phyloP scores from a whole-genome alignment of 2,888 invertebrate genomes.

The Polylopha cassiicola region DNA sequence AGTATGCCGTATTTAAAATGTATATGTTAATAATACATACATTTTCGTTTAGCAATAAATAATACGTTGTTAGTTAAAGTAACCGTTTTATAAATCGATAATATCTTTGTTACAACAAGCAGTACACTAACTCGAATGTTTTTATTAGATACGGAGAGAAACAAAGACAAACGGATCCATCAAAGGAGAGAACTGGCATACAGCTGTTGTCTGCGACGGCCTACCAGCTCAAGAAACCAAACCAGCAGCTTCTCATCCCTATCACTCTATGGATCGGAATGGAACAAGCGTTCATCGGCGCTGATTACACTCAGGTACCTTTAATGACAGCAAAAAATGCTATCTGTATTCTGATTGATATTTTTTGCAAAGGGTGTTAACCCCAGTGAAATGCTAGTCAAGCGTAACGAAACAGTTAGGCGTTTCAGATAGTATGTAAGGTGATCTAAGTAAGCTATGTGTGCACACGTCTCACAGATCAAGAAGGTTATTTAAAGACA shows the following conservation, averaged over 20 bases:
- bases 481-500: no score
- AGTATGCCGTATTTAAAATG: no score
- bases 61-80: no score
- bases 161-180: slow-evolving; percentile 85
- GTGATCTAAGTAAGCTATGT: no score
- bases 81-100: no score
- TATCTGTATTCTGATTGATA: no score
- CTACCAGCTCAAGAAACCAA: slow-evolving; percentile 92
- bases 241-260: slow-evolving; percentile 94
- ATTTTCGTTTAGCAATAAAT: no score
- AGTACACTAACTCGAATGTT: slow-evolving; percentile 18
- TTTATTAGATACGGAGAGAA: slow-evolving; percentile 88
- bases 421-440: background rate
- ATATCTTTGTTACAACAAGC: no score
- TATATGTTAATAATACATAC: no score
- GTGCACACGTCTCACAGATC: no score
- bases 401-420: slow-evolving; percentile 22
- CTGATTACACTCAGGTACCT: slow-evolving; percentile 89
- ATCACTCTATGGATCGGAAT: slow-evolving; percentile 98
- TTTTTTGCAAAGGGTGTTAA: slow-evolving; percentile 29
- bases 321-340: no score
- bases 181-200: slow-evolving; percentile 84
- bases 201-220: slow-evolving; percentile 92
- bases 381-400: slow-evolving; percentile 26
- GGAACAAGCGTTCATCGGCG: slow-evolving; percentile 97